phyloP scores from a whole-genome alignment of 1,140 invertebrate genomes.

The Gerris buenoi region DNA sequence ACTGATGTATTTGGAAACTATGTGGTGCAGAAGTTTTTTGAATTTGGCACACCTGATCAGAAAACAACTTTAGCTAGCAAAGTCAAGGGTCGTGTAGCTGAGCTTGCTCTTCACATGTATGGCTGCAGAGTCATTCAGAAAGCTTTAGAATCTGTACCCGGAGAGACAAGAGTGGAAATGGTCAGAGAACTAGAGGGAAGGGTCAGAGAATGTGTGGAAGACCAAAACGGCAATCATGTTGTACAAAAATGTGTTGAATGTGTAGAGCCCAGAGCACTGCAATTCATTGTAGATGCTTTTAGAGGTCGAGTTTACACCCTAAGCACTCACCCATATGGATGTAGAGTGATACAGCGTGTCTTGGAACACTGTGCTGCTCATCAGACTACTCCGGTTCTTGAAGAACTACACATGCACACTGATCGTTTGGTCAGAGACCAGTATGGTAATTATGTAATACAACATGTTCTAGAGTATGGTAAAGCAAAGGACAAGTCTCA shows the following conservation, averaged over 20 bases:
- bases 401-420: constrained; percentile 86
- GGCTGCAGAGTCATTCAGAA: constrained; percentile 99
- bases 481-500: constrained; percentile 90
- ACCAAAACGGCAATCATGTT: constrained; percentile 98
- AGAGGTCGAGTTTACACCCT: constrained; percentile 84
- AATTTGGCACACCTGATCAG: constrained; percentile 95
- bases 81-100: constrained; percentile 86
- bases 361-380: constrained; percentile 94
- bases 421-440: constrained; percentile 97
- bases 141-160: constrained; percentile 92
- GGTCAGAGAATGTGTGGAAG: constrained; percentile 95
- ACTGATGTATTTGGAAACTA: constrained; percentile 99
- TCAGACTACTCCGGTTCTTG: constrained; percentile 87
- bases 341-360: constrained; percentile 96
- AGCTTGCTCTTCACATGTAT: constrained; percentile 97
- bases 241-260: constrained; percentile 99
- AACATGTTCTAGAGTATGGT: constrained; percentile 86
- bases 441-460: constrained; percentile 99
- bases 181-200: constrained; percentile 93
- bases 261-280: constrained; percentile 86
- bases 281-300: constrained; percentile 96
- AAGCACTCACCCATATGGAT: constrained; percentile 98
- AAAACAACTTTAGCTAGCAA: constrained; percentile 88
- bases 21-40: constrained; percentile 99
- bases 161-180: constrained; percentile 94